A percentile compares a stretch with the other conserved stretches of the same genome.
These are phyloP conservation scores for Margaritifera margaritifera DNA, from an alignment of 2,888 invertebrate genomes.

Conservation along the genomic window DNA sequence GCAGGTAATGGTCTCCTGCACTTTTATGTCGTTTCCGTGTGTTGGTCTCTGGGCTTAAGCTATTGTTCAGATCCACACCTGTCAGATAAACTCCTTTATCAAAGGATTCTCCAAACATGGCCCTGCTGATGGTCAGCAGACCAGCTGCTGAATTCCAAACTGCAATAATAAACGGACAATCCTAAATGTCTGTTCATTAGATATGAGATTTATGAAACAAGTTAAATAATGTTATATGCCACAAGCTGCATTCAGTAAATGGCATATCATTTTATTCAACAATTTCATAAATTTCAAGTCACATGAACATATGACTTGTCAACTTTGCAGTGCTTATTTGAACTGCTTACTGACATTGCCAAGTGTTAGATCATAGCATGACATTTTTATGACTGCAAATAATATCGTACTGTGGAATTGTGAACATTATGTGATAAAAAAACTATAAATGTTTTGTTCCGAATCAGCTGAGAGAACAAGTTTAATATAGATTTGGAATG, in stretches of 20 bases:
- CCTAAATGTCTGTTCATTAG: too few species aligned
- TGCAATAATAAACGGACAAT: constrained; percentile 46
- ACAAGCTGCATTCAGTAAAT: too few species aligned
- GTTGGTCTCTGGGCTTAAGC: constrained; percentile 35
- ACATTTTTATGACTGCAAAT: too few species aligned
- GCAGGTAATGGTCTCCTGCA: constrained; percentile 50
- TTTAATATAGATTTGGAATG: too few species aligned
- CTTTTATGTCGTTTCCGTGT: constrained; percentile 70
- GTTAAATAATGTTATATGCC: too few species aligned
- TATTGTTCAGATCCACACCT: constrained; percentile 18
- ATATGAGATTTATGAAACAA: too few species aligned
- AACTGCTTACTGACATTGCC: too few species aligned
- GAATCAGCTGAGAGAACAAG: too few species aligned
- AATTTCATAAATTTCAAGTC: neutral
- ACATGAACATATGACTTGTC: neutral
- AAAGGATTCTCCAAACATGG: constrained; percentile 39
- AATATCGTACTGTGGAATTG: too few species aligned
- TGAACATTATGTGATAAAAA: too few species aligned
- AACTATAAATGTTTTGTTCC: too few species aligned
- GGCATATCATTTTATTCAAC: neutral
- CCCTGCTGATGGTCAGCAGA: constrained; percentile 74
- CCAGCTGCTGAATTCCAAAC: constrained; percentile 76
- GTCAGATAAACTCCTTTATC: constrained; percentile 40
- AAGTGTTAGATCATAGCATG: too few species aligned
- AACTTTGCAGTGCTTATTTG: neutral